A percentile compares a stretch with the other conserved stretches of the same genome.
phyloP scores from a whole-genome alignment of 2,113 vertebrate species.

The Castor canadensis region DNA sequence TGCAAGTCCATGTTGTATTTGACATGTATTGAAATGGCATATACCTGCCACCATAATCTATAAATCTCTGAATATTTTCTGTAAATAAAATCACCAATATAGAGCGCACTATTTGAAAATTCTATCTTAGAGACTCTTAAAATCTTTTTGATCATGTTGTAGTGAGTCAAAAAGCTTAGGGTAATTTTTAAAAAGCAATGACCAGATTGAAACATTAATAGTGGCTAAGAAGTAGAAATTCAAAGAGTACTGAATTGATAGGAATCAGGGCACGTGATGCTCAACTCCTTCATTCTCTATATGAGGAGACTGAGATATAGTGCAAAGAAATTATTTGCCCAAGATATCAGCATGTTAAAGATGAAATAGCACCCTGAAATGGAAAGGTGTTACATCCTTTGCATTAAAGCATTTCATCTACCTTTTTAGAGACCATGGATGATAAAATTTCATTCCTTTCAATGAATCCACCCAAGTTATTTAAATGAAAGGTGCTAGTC shows the following conservation, averaged over 20 bases:
- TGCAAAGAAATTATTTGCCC: background rate
- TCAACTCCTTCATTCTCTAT: background rate
- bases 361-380: background rate
- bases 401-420: background rate
- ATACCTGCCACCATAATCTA: background rate
- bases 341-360: background rate
- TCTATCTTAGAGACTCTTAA: conserved; percentile 5
- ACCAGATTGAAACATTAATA: background rate
- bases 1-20: background rate
- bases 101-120: background rate
- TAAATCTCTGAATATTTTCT: conserved; percentile 37
- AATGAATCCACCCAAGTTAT: background rate
- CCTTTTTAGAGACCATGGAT: background rate
- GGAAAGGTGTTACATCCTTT: background rate
- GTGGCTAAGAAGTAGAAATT: background rate
- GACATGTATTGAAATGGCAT: background rate
- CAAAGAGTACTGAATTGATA: background rate
- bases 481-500: conserved; percentile 1
- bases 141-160: background rate
- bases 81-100: conserved; percentile 16
- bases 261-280: background rate
- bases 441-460: conserved; percentile 11
- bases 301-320: background rate
- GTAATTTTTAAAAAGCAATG: background rate
- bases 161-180: background rate